Percentiles rank a stretch among this genome's conserved stretches.
phyloP scores from a whole-genome alignment of 1,140 invertebrate species.

The Thaumetopoea pityocampa region DNA sequence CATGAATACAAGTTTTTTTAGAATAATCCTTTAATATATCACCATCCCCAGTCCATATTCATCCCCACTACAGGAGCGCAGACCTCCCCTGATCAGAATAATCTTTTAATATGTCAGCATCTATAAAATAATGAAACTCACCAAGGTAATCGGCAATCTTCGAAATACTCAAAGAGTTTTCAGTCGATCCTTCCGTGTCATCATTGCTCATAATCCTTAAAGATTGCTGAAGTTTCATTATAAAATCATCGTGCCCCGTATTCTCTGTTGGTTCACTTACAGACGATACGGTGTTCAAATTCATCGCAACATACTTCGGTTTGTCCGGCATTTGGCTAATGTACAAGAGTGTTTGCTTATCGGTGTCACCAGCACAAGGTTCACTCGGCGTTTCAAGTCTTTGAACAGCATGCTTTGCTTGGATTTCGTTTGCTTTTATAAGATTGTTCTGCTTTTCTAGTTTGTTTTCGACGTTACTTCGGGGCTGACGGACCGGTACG shows the following conservation, averaged over 20 bases:
- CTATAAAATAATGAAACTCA: too few relatives aligned
- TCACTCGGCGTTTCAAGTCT: constrained; percentile 8
- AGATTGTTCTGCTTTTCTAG: constrained; percentile 14
- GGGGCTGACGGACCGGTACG: constrained; percentile 52
- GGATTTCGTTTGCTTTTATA: constrained; percentile 2
- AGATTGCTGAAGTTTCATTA: constrained; percentile 40
- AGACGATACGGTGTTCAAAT: constrained; percentile 5
- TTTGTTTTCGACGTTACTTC: constrained; percentile 23
- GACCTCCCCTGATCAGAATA: not conserved
- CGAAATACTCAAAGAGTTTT: constrained; percentile 59
- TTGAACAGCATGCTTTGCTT: constrained; percentile 12
- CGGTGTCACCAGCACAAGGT: not conserved
- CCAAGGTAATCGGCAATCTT: constrained; percentile 64
- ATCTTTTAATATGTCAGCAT: not conserved
- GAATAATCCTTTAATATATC: too few relatives aligned
- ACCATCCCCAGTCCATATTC: too few relatives aligned
- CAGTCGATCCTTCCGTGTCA: constrained; percentile 44
- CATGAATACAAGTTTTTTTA: too few relatives aligned
- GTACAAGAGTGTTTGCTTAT: not conserved
- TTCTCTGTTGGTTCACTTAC: too few relatives aligned
- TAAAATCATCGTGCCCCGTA: constrained; percentile 35
- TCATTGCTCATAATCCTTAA: constrained; percentile 31
- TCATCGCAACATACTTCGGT: constrained; percentile 13
- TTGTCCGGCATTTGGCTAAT: constrained; percentile 10
- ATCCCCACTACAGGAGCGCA: too few relatives aligned